These are phyloP conservation scores for Camponotus fellah DNA, from an alignment of 2,888 invertebrate genomes.

Conservation along the genomic window DNA sequence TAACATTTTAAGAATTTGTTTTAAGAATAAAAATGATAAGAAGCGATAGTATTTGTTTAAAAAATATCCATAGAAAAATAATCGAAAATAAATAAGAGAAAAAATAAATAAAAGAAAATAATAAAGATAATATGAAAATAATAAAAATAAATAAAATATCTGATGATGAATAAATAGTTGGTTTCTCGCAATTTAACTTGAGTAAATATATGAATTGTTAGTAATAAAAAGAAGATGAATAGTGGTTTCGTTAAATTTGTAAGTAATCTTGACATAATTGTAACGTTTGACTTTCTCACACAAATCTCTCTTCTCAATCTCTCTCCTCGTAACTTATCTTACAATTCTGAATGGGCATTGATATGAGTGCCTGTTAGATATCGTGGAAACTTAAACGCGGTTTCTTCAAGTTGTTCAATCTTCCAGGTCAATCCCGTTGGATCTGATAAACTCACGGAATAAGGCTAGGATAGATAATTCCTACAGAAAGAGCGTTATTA, in stretches of 20 bases:
- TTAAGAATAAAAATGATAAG: neutral
- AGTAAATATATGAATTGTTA: neutral
- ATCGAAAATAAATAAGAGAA: no score
- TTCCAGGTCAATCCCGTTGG: slow-evolving; percentile 12
- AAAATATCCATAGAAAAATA: neutral
- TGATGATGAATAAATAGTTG: neutral
- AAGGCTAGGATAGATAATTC: neutral
- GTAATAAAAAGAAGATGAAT: neutral
- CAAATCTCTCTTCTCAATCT: slow-evolving; percentile 5
- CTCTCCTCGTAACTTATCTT: slow-evolving; percentile 18
- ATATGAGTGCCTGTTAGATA: slow-evolving; percentile 25
- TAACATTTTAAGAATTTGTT: neutral
- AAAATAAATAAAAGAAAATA: no score
- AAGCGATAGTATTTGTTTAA: neutral
- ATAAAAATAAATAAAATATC: neutral
- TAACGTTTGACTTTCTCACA: neutral
- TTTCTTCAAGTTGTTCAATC: slow-evolving; percentile 19
- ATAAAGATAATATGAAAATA: neutral
- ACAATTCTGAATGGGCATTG: slow-evolving; percentile 15
- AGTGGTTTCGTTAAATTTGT: neutral
- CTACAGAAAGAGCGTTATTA: neutral
- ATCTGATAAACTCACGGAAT: slow-evolving; percentile 32
- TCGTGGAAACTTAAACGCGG: neutral
- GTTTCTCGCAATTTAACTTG: neutral
- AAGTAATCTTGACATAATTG: neutral